These are phyloP conservation scores for Gonioctena quinquepunctata DNA, from an alignment of 1,140 invertebrate genomes.

Conservation along the genomic window DNA sequence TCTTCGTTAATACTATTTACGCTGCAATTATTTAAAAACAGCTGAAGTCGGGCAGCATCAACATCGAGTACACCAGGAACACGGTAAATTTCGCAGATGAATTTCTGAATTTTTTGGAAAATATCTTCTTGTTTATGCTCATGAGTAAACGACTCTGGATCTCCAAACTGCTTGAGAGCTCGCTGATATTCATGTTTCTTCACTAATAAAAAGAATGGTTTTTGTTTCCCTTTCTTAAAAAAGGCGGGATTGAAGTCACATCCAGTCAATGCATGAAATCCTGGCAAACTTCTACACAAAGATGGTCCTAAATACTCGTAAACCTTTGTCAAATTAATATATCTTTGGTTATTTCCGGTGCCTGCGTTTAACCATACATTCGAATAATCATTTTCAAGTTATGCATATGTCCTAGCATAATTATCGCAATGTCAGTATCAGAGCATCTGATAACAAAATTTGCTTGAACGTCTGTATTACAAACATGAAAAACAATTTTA, in stretches of 20 bases:
- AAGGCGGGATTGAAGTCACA: slow-evolving; percentile 54
- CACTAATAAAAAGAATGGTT: slow-evolving; percentile 7
- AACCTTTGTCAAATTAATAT: slow-evolving; percentile 36
- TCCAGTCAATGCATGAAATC: slow-evolving; percentile 53
- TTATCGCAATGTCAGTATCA: slow-evolving; percentile 47
- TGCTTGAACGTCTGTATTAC: slow-evolving; percentile 27
- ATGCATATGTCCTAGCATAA: slow-evolving; percentile 47
- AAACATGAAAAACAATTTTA: slow-evolving; percentile 40
- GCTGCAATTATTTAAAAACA: no score
- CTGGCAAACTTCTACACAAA: slow-evolving; percentile 44
- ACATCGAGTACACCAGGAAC: no score
- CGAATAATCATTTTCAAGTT: slow-evolving; percentile 28
- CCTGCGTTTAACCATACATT: slow-evolving; percentile 38
- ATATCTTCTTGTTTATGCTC: no score
- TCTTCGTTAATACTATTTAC: no score
- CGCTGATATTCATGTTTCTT: no score
- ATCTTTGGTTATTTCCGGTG: slow-evolving; percentile 39
- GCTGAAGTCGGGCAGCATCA: no score
- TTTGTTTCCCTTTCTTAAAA: slow-evolving; percentile 42
- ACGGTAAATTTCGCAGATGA: no score
- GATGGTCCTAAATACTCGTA: slow-evolving; percentile 18
- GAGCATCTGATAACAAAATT: slow-evolving; percentile 37
- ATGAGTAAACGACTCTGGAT: no score
- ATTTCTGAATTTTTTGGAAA: no score
- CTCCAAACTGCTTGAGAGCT: no score